phyloP scores from a whole-genome alignment of 1,140 invertebrate species.

The Drosophila santomea region DNA sequence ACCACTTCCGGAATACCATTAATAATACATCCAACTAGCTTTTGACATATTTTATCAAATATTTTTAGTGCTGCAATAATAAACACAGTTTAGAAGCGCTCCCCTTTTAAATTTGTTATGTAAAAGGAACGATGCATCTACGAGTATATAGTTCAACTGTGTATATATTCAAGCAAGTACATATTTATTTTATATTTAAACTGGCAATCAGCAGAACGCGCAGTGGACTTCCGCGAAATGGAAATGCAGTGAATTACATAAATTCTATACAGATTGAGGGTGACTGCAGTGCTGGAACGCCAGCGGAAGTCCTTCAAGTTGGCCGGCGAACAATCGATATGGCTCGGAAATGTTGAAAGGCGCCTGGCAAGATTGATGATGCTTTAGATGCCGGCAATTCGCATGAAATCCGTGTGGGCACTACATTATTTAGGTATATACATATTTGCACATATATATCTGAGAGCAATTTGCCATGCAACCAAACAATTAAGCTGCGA shows the following conservation, averaged over 20 bases:
- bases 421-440: constrained; percentile 7
- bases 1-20: no score
- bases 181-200: not conserved
- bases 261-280: constrained; percentile 5
- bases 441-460: constrained; percentile 4
- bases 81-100: no score
- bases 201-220: no score
- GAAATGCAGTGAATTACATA: not conserved
- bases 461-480: constrained; percentile 52
- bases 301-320: constrained; percentile 40
- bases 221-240: not conserved
- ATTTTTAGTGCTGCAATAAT: no score
- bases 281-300: constrained; percentile 3
- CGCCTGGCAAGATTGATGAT: constrained; percentile 50
- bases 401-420: constrained; percentile 25
- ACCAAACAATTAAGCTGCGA: constrained; percentile 65
- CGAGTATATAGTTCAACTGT: no score
- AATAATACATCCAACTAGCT: no score
- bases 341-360: constrained; percentile 35
- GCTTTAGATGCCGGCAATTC: constrained; percentile 28
- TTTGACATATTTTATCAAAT: no score
- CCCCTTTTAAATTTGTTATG: no score
- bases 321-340: constrained; percentile 31
- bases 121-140: no score
- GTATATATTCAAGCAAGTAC: no score